Conservation (phyloP, 2,113 vertebrate species). For the Suricata suricatta region DNA sequence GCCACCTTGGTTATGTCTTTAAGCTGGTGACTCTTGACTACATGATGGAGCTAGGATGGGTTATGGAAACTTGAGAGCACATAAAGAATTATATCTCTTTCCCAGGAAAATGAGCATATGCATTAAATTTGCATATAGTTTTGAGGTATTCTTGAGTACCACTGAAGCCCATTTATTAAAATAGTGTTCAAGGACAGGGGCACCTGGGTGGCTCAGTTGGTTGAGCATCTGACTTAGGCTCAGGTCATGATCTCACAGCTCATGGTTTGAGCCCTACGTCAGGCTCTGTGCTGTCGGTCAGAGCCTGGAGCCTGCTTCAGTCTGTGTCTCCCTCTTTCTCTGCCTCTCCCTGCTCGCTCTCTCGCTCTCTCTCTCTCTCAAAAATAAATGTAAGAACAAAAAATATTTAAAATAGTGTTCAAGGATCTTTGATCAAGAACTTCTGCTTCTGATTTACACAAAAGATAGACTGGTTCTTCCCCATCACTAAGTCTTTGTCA, state of each 20-base stretch:
- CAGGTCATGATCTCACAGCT: too few species aligned
- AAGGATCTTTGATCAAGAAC: not conserved
- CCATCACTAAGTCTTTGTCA: not conserved
- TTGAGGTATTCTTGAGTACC: not conserved
- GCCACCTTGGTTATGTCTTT: not conserved
- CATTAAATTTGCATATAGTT: not conserved
- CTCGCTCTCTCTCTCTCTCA: too few species aligned
- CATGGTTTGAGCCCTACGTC: too few species aligned
- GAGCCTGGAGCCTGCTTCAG: too few species aligned
- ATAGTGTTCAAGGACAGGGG: not conserved
- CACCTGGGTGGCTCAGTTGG: too few species aligned
- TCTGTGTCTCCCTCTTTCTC: too few species aligned
- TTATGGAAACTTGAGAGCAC: not conserved
- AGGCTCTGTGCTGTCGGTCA: too few species aligned
- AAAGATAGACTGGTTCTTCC: not conserved
- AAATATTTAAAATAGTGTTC: not conserved
- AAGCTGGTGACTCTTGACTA: not conserved
- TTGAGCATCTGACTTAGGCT: too few species aligned
- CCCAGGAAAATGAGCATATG: not conserved
- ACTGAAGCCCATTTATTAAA: not conserved
- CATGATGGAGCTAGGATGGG: not conserved
- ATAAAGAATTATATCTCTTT: not conserved
- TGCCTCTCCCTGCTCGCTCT: too few species aligned
- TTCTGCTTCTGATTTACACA: not conserved
- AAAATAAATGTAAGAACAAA: too few species aligned